Percentiles rank a stretch among this genome's conserved stretches.
phyloP scores from a whole-genome alignment of 2,797 vertebrate genomes.

The Vespertilio murinus region DNA sequence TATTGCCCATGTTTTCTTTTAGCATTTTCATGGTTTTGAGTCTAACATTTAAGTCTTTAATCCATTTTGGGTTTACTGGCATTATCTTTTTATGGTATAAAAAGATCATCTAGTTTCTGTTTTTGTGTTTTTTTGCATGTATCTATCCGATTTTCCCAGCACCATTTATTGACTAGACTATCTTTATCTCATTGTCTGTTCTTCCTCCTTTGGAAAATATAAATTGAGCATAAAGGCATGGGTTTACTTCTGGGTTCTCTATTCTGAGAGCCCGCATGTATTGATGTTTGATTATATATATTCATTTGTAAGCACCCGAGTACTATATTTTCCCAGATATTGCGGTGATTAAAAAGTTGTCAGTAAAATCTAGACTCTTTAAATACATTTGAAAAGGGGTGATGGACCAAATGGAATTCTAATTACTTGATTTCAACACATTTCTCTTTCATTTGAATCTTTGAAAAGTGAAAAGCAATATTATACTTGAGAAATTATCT shows the following conservation, averaged over 20 bases:
- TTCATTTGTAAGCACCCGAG: conserved; percentile 60
- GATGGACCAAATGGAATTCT: conserved; percentile 63
- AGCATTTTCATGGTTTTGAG: background rate
- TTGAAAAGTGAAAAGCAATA: conserved; percentile 65
- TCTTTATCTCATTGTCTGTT: background rate
- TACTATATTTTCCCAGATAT: conserved; percentile 56
- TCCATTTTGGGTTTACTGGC: background rate
- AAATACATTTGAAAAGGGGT: conserved; percentile 65
- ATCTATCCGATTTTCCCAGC: background rate
- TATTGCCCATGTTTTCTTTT: background rate
- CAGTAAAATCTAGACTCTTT: conserved; percentile 65
- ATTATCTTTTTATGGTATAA: background rate
- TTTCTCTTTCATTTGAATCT: conserved; percentile 66
- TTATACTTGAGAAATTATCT: conserved; percentile 64
- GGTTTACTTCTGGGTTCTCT: background rate
- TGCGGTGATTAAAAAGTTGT: conserved; percentile 64
- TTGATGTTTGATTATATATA: conserved; percentile 56
- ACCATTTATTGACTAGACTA: background rate
- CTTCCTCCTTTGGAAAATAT: background rate
- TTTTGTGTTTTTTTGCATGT: background rate
- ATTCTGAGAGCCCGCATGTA: background rate
- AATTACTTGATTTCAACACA: conserved; percentile 66
- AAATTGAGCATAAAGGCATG: background rate
- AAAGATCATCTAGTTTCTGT: background rate
- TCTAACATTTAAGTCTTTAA: background rate